These are phyloP conservation scores for Cromileptes altivelis DNA, from an alignment of 2,113 vertebrate species.

Conservation along the genomic window DNA sequence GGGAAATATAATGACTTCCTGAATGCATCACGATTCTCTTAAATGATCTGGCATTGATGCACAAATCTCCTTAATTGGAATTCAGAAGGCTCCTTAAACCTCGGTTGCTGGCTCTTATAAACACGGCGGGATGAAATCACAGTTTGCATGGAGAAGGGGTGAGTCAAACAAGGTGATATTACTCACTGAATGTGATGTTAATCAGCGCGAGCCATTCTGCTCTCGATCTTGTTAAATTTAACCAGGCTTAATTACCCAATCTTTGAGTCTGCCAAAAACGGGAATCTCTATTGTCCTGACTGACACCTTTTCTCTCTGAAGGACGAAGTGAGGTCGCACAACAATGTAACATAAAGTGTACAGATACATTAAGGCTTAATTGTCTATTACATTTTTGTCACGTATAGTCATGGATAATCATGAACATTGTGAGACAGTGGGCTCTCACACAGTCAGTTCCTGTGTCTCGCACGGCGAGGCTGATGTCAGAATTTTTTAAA, in stretches of 20 bases:
- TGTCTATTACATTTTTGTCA: constrained; percentile 7
- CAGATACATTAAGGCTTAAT: constrained; percentile 1
- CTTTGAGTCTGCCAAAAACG: constrained; percentile 40
- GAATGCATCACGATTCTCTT: constrained; percentile 28
- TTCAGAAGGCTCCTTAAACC: constrained; percentile 41
- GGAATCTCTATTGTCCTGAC: background rate
- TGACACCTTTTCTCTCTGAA: background rate
- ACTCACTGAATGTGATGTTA: constrained; percentile 12
- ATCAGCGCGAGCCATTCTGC: constrained; percentile 21
- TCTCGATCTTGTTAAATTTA: constrained; percentile 27
- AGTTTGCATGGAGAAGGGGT: constrained; percentile 27
- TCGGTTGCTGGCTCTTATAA: constrained; percentile 33
- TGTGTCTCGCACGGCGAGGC: background rate
- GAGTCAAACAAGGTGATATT: constrained; percentile 47
- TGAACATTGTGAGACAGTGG: background rate
- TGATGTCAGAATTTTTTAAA: constrained; percentile 5
- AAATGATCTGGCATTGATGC: constrained; percentile 28
- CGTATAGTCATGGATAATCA: background rate
- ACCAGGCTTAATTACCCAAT: constrained; percentile 28
- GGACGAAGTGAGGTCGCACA: background rate
- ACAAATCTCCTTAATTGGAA: constrained; percentile 46
- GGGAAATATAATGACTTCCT: constrained; percentile 42
- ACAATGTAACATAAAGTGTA: background rate
- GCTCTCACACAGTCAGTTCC: background rate
- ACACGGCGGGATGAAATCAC: constrained; percentile 33